phyloP scores from a whole-genome alignment of 2,113 vertebrate genomes.

The Anguilla rostrata region DNA sequence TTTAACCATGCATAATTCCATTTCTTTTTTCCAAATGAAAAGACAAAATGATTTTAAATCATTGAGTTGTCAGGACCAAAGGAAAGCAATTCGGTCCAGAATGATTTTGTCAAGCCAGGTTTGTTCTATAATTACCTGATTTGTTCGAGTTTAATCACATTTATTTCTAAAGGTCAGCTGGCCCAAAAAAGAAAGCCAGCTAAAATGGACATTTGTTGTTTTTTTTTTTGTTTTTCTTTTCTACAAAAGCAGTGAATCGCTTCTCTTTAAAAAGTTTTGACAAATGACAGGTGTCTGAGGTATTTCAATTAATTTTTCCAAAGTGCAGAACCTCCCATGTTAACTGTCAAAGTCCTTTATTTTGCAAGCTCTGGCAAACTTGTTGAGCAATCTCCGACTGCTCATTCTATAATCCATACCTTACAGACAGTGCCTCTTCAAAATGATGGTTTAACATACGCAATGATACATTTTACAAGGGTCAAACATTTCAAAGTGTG shows the following conservation, averaged over 20 bases:
- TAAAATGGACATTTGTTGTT: constrained; percentile 16
- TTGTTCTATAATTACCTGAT: constrained; percentile 78
- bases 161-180: constrained; percentile 74
- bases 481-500: constrained; percentile 59
- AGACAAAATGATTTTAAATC: constrained; percentile 56
- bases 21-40: constrained; percentile 31
- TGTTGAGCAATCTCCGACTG: background rate
- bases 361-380: background rate
- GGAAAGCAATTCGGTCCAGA: constrained; percentile 74
- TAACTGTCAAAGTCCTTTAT: background rate
- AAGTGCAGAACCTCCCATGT: background rate
- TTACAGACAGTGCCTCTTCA: constrained; percentile 53
- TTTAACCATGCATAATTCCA: background rate
- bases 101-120: constrained; percentile 71
- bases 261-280: background rate
- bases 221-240: background rate
- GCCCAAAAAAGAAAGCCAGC: constrained; percentile 51
- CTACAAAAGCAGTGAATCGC: background rate
- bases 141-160: constrained; percentile 76
- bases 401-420: constrained; percentile 38
- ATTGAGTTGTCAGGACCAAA: constrained; percentile 61
- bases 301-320: background rate
- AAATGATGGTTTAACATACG: constrained; percentile 44
- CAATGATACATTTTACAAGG: background rate
- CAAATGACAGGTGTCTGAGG: background rate